Evolutionary conservation across 2,113 vertebrate genomes (phyloP).

Genomic region (Capra hircus): DNA sequence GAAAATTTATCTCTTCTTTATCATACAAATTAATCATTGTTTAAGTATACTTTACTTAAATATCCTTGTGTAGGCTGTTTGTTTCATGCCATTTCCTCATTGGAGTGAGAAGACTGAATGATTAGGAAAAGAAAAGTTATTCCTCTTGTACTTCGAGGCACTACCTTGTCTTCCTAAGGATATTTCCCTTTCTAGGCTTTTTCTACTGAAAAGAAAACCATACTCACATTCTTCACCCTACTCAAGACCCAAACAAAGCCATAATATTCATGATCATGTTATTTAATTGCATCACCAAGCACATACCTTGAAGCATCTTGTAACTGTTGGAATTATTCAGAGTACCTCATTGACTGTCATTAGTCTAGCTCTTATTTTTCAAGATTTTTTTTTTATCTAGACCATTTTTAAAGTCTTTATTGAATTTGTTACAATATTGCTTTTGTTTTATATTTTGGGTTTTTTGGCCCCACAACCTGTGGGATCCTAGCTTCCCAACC

Average conservation of each 20-base stretch:
- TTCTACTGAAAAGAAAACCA: background rate
- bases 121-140: background rate
- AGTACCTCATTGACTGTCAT: fast-evolving
- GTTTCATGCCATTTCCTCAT: background rate
- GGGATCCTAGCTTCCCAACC: background rate
- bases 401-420: background rate
- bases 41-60: background rate
- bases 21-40: background rate
- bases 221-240: fast-evolving
- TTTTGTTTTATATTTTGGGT: background rate
- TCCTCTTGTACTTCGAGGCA: background rate
- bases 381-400: background rate
- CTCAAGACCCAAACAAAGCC: background rate
- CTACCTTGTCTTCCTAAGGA: background rate
- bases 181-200: background rate
- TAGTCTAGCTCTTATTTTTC: background rate
- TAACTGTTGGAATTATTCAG: background rate
- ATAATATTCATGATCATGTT: too few species aligned
- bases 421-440: background rate
- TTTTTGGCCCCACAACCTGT: background rate
- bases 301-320: fast-evolving
- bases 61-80: background rate
- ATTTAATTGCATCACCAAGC: fast-evolving
- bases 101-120: background rate
- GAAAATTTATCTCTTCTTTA: background rate